Percentiles rank a stretch among this genome's conserved stretches.
These are phyloP conservation scores for Drosophila bifasciata DNA, from an alignment of 1,140 invertebrate genomes.

Conservation along the genomic window DNA sequence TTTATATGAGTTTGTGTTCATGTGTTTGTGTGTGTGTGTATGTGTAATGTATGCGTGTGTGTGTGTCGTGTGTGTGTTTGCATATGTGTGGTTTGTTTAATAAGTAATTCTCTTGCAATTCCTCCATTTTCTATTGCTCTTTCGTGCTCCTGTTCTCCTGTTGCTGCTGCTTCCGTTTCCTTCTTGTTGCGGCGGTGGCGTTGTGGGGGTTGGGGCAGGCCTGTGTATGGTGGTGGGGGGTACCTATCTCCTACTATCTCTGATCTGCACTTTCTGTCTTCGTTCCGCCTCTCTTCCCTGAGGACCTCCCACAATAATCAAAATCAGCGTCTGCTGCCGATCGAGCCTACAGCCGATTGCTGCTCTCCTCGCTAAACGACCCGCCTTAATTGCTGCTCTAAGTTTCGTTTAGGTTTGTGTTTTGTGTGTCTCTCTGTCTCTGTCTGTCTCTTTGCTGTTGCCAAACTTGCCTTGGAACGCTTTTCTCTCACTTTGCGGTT, in stretches of 20 bases:
- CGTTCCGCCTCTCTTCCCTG: no score
- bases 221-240: no score
- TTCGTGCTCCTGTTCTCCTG: slow-evolving; percentile 1
- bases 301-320: no score
- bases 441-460: no score
- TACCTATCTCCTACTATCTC: neutral
- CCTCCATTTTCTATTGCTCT: slow-evolving; percentile 11
- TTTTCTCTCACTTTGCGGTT: no score
- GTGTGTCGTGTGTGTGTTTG: slow-evolving; percentile 37
- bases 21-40: slow-evolving; percentile 3
- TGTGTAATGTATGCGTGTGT: slow-evolving; percentile 37
- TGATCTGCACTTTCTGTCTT: neutral
- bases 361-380: no score
- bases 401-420: no score
- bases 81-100: slow-evolving; percentile 34
- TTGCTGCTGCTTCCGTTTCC: slow-evolving; percentile 7
- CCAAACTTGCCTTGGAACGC: no score
- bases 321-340: no score
- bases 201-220: neutral
- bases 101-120: slow-evolving; percentile 31
- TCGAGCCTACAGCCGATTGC: no score
- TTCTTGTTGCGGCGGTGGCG: neutral
- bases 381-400: no score
- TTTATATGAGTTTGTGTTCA: slow-evolving; percentile 47
- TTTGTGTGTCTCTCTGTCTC: no score